Evolutionary conservation across 2,113 vertebrate genomes (phyloP), one percentile per base, ranked within the genome.

Genomic region (Cyanoderma ruficeps): DNA sequence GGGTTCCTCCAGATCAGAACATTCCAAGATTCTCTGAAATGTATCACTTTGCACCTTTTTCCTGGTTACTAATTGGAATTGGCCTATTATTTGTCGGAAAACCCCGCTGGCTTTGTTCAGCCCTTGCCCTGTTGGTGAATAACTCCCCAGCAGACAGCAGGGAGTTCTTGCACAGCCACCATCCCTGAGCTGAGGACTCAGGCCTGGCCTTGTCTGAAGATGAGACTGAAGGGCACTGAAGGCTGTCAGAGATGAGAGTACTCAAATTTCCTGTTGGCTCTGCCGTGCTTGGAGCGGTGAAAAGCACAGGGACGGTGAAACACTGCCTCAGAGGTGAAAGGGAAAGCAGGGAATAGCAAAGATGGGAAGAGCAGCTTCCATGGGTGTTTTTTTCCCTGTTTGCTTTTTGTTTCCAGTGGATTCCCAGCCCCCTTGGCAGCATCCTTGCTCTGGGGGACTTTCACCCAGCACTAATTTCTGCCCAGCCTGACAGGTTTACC

Each of bases 331-430:
- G 10, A 65, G 57, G 8, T 23, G 31, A 37, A 50, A 21, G 31
- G 44, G 16, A 25, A 68, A 55, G 30, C 83, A 71, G 6, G 30
- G 12, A 55, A 31, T 33, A 57, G 21, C n/a, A 59, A 39, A 47
- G 56, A 19, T 37, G n/a, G 46, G 78, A 61, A 83, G 76, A 69
- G 18, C 19, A 42, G 31, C 41, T 76, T 18, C 49, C 31, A 11
- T 2, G 16, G 11, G 21, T 11, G 11, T 39, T 2, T 50, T 30
- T 76, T 33, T 12, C 6, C 7, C 37, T n/a, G 0, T 56, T 52
- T 55, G 27, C 24, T 81, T 2, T 68, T 49, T 47, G 15, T 68
- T 88, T 44, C 14, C 2, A 35, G 30, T 27, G 21, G 41, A 49
- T 74, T 77, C n/a, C 42, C 35, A 79, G 53, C 55, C 10, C 24